Evolutionary conservation across 2,888 invertebrate species (phyloP).

Genomic region (Lepidocyrtinus sp.): DNA sequence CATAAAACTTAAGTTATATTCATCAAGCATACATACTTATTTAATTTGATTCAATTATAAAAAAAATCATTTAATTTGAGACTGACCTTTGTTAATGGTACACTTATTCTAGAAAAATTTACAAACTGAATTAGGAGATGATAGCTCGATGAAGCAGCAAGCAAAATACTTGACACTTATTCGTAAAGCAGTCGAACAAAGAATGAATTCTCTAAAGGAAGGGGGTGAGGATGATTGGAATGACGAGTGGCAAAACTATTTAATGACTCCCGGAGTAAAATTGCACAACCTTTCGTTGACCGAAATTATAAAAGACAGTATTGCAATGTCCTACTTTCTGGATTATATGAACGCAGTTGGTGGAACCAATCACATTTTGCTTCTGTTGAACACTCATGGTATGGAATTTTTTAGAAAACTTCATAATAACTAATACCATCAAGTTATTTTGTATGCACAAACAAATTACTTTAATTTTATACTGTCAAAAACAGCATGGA

Average conservation of each 20-base stretch:
- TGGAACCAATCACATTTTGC: slow-evolving; percentile 82
- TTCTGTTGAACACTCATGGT: slow-evolving; percentile 85
- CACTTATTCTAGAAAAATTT: slow-evolving; percentile 38
- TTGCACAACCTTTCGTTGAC: slow-evolving; percentile 79
- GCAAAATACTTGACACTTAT: slow-evolving; percentile 87
- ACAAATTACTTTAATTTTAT: no score
- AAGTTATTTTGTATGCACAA: background rate
- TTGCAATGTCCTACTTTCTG: slow-evolving; percentile 84
- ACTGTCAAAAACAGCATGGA: slow-evolving; percentile 77
- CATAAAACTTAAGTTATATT: background rate
- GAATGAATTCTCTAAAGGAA: slow-evolving; percentile 74
- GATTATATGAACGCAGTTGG: slow-evolving; percentile 82
- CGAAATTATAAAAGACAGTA: slow-evolving; percentile 83
- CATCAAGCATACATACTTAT: background rate
- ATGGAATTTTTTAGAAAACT: slow-evolving; percentile 47
- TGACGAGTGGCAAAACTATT: slow-evolving; percentile 70
- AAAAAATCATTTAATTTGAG: background rate
- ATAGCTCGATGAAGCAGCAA: slow-evolving; percentile 86
- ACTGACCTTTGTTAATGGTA: background rate
- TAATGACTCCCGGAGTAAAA: slow-evolving; percentile 73
- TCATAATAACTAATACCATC: background rate
- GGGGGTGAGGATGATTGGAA: slow-evolving; percentile 73
- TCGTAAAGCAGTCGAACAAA: slow-evolving; percentile 82
- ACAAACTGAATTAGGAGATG: slow-evolving; percentile 75
- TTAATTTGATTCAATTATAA: background rate